phyloP scores from a whole-genome alignment of 2,888 invertebrate genomes.

The Parascotia fuliginaria region DNA sequence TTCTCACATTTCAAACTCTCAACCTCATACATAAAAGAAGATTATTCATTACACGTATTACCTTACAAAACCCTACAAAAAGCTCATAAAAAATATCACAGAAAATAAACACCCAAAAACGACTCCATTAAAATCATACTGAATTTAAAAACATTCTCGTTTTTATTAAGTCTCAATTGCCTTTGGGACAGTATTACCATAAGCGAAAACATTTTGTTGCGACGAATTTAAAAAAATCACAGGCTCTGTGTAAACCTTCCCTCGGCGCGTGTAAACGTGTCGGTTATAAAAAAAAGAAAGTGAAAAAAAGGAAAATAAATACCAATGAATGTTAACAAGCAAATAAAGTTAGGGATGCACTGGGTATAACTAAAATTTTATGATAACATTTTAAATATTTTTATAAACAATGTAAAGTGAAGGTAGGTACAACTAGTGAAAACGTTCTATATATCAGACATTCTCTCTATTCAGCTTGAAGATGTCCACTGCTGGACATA shows the following conservation, averaged over 20 bases:
- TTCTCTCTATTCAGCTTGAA: no score
- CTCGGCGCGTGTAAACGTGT: conserved; percentile 36
- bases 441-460: no score
- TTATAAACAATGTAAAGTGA: no score
- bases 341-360: conserved; percentile 18
- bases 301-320: conserved; percentile 49
- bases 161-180: conserved; percentile 6
- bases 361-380: not conserved
- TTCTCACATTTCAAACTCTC: no score
- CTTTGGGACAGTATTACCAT: conserved; percentile 35
- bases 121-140: conserved; percentile 6
- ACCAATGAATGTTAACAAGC: conserved; percentile 60
- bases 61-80: not conserved
- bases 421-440: no score
- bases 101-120: not conserved
- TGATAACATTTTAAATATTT: not conserved
- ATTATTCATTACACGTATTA: no score
- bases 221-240: conserved; percentile 42
- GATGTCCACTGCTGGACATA: no score
- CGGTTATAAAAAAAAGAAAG: conserved; percentile 42
- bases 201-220: conserved; percentile 26
- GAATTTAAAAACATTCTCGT: conserved; percentile 10
- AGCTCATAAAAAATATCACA: not conserved
- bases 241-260: conserved; percentile 29
- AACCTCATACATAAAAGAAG: no score